A percentile compares a stretch with the other conserved stretches of the same genome.
Evolutionary conservation across 2,113 vertebrate genomes (phyloP).

Genomic region (Chlorodrepanis virens): DNA sequence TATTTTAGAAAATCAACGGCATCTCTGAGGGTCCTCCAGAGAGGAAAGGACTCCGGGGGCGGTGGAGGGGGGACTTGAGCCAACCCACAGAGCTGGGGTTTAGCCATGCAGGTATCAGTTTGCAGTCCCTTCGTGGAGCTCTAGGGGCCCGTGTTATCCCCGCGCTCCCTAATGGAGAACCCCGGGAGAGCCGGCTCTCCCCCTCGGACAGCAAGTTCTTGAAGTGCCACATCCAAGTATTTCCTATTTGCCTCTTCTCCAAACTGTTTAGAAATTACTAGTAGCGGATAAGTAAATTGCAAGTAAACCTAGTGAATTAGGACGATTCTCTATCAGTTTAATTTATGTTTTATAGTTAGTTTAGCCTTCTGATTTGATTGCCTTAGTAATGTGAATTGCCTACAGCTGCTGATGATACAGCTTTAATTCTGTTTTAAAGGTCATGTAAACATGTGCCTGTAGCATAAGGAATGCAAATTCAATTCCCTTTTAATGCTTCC

Average conservation of each 20-base stretch:
- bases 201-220: neutral
- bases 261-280: conserved; percentile 66
- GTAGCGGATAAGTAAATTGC: conserved; percentile 69
- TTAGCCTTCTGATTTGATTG: conserved; percentile 83
- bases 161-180: neutral
- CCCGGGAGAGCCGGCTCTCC: neutral
- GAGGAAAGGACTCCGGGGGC: neutral
- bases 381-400: conserved; percentile 82
- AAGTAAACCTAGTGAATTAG: conserved; percentile 77
- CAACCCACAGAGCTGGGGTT: neutral
- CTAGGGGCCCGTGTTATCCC: neutral
- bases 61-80: neutral
- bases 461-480: conserved; percentile 81
- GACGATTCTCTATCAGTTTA: conserved; percentile 74
- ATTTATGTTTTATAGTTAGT: conserved; percentile 84
- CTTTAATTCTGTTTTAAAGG: conserved; percentile 85
- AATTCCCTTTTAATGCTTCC: conserved; percentile 76
- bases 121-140: neutral
- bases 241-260: neutral
- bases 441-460: conserved; percentile 82
- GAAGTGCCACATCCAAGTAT: neutral
- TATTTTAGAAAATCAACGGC: neutral
- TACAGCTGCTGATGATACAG: conserved; percentile 81
- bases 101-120: neutral
- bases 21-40: neutral